A percentile compares a stretch with the other conserved stretches of the same genome.
phyloP scores from a whole-genome alignment of 2,113 vertebrate species.

The Thalassoma bifasciatum region DNA sequence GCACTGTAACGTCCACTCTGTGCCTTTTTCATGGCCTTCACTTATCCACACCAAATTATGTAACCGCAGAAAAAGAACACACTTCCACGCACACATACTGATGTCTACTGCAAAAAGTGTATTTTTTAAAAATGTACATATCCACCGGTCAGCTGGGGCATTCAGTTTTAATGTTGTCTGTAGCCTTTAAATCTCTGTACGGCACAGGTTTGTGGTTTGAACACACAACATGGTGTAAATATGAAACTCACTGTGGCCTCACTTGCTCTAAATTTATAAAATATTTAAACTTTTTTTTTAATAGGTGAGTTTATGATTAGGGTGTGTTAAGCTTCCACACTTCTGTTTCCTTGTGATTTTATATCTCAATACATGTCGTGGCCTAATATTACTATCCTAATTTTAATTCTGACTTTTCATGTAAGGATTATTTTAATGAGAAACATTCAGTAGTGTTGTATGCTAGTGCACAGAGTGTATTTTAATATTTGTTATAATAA shows the following conservation, averaged over 20 bases:
- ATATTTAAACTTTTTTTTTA: constrained; percentile 47
- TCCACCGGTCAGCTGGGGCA: constrained; percentile 39
- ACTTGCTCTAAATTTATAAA: constrained; percentile 26
- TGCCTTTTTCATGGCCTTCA: constrained; percentile 32
- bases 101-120: background rate
- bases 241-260: constrained; percentile 33
- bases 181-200: constrained; percentile 7
- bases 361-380: constrained; percentile 20
- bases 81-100: constrained; percentile 2
- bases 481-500: constrained; percentile 59
- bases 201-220: constrained; percentile 12
- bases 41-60: constrained; percentile 27
- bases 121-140: constrained; percentile 7
- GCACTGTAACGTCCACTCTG: constrained; percentile 31
- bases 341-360: constrained; percentile 39
- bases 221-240: constrained; percentile 49
- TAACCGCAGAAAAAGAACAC: constrained; percentile 1
- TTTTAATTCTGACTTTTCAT: constrained; percentile 38
- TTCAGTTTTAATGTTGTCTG: constrained; percentile 30
- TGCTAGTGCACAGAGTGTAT: constrained; percentile 57
- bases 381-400: constrained; percentile 26
- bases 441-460: constrained; percentile 44
- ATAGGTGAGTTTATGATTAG: constrained; percentile 49
- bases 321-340: constrained; percentile 19
- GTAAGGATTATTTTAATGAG: constrained; percentile 40